These are phyloP conservation scores for Gulo gulo DNA, from an alignment of 2,113 vertebrate genomes.

Conservation along the genomic window DNA sequence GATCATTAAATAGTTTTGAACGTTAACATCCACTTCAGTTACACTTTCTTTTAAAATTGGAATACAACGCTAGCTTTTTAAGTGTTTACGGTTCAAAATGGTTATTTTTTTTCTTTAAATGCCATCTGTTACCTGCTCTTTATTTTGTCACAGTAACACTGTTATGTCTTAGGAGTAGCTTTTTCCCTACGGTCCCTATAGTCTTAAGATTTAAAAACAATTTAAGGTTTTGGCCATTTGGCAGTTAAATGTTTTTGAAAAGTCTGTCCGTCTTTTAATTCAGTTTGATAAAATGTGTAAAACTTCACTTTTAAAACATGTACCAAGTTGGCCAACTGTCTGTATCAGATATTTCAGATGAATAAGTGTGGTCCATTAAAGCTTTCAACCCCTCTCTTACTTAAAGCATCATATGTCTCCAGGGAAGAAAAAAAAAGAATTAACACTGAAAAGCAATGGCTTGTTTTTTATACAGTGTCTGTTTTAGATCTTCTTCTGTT, in stretches of 20 bases:
- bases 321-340: not conserved
- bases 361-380: not conserved
- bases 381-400: not conserved
- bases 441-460: not conserved
- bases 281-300: not conserved
- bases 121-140: not conserved
- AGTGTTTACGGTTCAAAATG: not conserved
- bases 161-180: not conserved
- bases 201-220: not conserved
- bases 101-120: not conserved
- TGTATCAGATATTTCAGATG: not conserved
- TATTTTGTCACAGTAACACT: not conserved
- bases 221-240: not conserved
- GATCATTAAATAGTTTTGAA: not conserved
- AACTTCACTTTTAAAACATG: constrained; percentile 1
- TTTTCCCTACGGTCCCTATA: not conserved
- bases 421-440: not conserved
- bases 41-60: not conserved
- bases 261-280: constrained; percentile 1
- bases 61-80: constrained; percentile 14
- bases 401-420: constrained; percentile 9
- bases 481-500: not conserved
- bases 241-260: not conserved
- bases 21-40: not conserved
- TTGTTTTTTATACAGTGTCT: not conserved